Base-by-base conservation (phyloP, 2,888 invertebrate genomes). In the Melipona beecheii region DNA sequence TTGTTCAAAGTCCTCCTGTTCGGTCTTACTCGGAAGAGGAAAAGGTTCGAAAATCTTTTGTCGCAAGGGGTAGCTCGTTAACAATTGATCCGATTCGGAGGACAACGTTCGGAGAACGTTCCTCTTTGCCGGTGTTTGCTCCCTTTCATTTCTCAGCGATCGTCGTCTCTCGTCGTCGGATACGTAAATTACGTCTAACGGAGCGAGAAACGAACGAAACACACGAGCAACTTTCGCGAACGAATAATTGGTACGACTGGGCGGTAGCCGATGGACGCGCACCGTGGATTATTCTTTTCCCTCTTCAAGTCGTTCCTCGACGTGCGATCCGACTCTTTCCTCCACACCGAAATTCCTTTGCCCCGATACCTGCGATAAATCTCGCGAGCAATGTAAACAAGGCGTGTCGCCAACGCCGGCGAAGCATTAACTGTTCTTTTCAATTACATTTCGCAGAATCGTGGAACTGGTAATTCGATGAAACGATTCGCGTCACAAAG, bases 331-430 rank as follows among this genome's bases (percentile, higher is more conserved):
- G 62, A 69, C 36, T 54, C 43, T 58, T 70, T 56, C 24, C 50
- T 31, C 49, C 21, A 17, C 17, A 24, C 4, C 17, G 31, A 56
- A 50, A 43, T n/a, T 54, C 49, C 50, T 68, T 43, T 21, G 1
- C 21, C 43, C 19, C 66, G 43, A 79, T 62, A 60, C 24, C 15
- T 49, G 17, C 70, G 64, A 80, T 71, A 82, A 75, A 80, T 66
- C 65, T 71, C 31, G 36, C 27, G 4, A 66, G 24, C 43, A 52
- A 74, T n/a, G 58, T 74, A 79, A 82, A 65, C 62, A 56, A 58
- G 31, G 4, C 49, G 62, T 60, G 24, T 60, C 15, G 6, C 24
- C 2, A 24, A 60, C 27, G 50, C 15, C 27, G 56, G 27, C 65
- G 24, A 76, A 27, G 27, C 27, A 76, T 52, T 62, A 62, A 72